Base-by-base conservation (phyloP, 2,797 vertebrate species). In the Phataginus tetradactyla region DNA sequence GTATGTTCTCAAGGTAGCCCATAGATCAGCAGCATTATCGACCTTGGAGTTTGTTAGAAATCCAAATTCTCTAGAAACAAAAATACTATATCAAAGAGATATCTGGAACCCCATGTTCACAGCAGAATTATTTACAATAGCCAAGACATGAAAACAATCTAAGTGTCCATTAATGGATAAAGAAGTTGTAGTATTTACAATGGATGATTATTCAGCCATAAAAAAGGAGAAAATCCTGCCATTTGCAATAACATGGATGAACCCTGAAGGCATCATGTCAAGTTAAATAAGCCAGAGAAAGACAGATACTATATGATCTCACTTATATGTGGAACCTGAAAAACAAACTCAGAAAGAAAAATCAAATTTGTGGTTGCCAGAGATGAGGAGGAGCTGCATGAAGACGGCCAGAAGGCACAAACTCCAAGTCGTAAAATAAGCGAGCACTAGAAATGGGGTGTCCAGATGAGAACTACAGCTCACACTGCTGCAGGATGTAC, bases 271-370 rank as follows among this genome's bases (percentile, higher is more conserved):
- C 59, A 85, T 57, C 77, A 66, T 55, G 21, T n/a, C 55, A 77
- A 66, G 25, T 49, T 64, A 81, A 81, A 45, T 77, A 92, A 57
- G 71, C 75, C 21, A 92, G 27, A 92, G 49, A 92, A 90, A 90
- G 49, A n/a, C 49, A 68, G 79, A 57, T 69, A 42, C 61, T 11
- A 32, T 71, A 66, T 57, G 29, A 68, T 86, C 51, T 78, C 71
- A 68, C 34, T 69, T 53, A 77, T 51, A 77, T 15, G 5, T 74
- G 49, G n/a, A 77, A 77, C 32, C 51, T 29, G 39, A 85, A 75
- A 75, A 64, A 39, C 23, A 81, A 91, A 63, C 20, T 18, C 69
- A 72, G 18, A 91, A 64, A 84, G 57, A 75, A 21, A 75, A 49
- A 55, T 75, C 18, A 64, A 13, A 68, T 92, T 49, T 92, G 12